Base-by-base conservation (phyloP, 2,113 vertebrate species). In the Camelus dromedarius region DNA sequence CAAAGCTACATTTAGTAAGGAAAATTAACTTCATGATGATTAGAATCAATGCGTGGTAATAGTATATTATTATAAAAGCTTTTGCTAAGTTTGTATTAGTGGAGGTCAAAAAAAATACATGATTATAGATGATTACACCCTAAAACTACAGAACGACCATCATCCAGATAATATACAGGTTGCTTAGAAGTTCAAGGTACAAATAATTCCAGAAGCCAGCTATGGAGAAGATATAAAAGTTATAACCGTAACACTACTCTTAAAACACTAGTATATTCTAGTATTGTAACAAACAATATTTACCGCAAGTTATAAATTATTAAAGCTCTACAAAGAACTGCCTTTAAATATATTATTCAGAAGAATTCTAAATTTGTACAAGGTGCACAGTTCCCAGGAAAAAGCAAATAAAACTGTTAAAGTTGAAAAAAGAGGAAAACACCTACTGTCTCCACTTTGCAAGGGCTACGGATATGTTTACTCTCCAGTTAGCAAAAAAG, bases 391-490 rank as follows among this genome's bases (percentile, higher is more conserved):
- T 75, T 64, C 22, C 6, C 77, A 30, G 62, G 3, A 8, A 56
- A 69, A 87, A 42, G 30, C 32, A 92, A 92, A 88, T 42, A 96
- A 89, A 89, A 64, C 19, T n/a, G 54, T 16, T 67, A 38, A 82
- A 64, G n/a, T 84, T 76, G 5, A 75, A 20, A 5, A 28, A 79
- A 24, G n/a, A 13, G 42, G 42, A 88, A 70, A 75, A 42, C 3
- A 75, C 3, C 13, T 58, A 58, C 50, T 18, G 8, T 76, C 48
- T 60, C 42, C 0, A 0, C 14, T 69, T 88, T 30, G 13, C n/a
- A 84, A 94, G 46, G 7, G 2, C 60, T 67, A 73, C 5, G 76
- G 58, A 81, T 46, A 42, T 22, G n/a, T 64, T 79, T 19, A 73
- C 2, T 38, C 42, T 87, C 6, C 3, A 77, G 4, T 62, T 46